Base-by-base conservation (phyloP, 1,140 invertebrate genomes). In the Caenorhabditis inopinata region DNA sequence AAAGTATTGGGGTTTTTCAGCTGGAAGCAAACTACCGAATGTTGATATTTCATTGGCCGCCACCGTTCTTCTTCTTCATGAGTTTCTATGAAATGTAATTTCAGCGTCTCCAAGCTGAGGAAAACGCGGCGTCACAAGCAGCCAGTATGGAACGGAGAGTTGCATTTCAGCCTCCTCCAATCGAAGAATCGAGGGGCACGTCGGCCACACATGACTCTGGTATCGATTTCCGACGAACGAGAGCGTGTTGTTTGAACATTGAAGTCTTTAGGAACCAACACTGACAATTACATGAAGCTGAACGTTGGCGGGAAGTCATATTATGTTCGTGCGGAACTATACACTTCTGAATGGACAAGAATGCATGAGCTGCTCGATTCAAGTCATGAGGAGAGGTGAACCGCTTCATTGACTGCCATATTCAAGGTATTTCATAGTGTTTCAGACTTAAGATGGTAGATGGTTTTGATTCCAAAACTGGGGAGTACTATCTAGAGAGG, bases 271-370 rank as follows among this genome's bases (percentile, higher is more conserved):
- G 58, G 58, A 9, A 18, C 58, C 58, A 68, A 68, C 38, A 32
- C 48, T 29, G 79, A 80, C 5, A 18, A 49, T 6, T 58, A 45
- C 42, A 81, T 87, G 51, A 62, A 76, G 18, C 48, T 87, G n/a
- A 88, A 83, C 74, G 58, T 87, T 68, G 86, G 86, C 9, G 86
- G 86, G 9, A 87, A 88, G 62, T 84, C 85, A 7, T 87, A 83
- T 74, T 81, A 79, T 46, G 87, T 88, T 47, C 62, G 87, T 21
- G 29, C 73, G 6, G 86, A 87, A 48, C 62, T 81, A 14, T 81
- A 62, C 23, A 81, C 62, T 18, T 16, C 49, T 18, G 74, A 81
- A 42, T 29, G 78, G 58, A 81, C 80, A 6, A 23, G 48, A 38
- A 81, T 81, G 80, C 80, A 81, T 32, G 74, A 76, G 32, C 47